Evolutionary conservation across 2,797 vertebrate genomes (phyloP).

Genomic region (Parambassis ranga): DNA sequence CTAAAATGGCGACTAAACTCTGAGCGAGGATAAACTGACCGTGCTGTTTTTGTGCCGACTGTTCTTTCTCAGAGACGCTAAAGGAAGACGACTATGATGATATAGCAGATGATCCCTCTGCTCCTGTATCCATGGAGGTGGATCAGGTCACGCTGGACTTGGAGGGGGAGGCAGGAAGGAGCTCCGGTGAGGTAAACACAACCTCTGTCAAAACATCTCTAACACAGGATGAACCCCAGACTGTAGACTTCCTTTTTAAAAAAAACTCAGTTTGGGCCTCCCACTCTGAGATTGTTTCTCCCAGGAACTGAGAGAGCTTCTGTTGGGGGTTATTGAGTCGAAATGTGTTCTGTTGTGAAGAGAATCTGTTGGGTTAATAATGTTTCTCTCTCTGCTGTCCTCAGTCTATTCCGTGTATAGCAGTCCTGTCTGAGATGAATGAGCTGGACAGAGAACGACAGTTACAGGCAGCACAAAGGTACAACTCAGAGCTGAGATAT

Average conservation of each 20-base stretch:
- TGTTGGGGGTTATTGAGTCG: neutral
- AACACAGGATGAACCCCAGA: conserved; percentile 77
- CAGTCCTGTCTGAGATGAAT: conserved; percentile 74
- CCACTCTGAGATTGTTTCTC: conserved; percentile 26
- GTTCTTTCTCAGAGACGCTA: conserved; percentile 64
- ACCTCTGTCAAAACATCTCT: conserved; percentile 58
- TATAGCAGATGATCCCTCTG: conserved; percentile 75
- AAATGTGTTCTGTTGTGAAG: neutral
- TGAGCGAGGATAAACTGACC: neutral
- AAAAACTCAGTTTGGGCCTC: conserved; percentile 25
- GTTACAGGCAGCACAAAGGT: conserved; percentile 59
- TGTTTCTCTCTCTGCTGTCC: conserved; percentile 14
- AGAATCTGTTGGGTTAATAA: neutral
- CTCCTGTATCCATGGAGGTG: conserved; percentile 75
- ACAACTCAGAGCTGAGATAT: neutral
- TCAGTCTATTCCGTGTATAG: conserved; percentile 77
- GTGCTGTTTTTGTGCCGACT: neutral
- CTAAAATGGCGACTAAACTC: neutral
- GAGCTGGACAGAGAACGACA: conserved; percentile 66
- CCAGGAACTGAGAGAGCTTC: conserved; percentile 11
- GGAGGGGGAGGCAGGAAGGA: conserved; percentile 78
- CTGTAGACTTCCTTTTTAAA: conserved; percentile 65
- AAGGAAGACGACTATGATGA: conserved; percentile 85
- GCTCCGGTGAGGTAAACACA: conserved; percentile 75
- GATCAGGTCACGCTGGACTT: conserved; percentile 68